Evolutionary conservation across 2,113 vertebrate genomes (phyloP).

Genomic region (Tyrannus savana): DNA sequence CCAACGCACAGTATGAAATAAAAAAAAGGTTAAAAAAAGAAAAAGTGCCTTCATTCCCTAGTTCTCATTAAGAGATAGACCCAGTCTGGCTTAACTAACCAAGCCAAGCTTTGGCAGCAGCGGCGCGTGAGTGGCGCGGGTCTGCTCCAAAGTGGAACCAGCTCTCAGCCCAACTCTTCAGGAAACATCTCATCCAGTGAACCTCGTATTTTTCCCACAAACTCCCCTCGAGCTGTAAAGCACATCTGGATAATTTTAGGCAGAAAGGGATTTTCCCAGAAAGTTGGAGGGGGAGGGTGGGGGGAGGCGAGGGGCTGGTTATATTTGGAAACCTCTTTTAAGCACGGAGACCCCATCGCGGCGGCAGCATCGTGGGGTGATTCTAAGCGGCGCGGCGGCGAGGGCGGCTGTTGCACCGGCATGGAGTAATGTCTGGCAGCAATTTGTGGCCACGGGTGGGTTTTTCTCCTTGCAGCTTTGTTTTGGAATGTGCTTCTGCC

Average conservation of each 20-base stretch:
- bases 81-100: neutral
- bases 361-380: neutral
- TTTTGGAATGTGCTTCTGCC: neutral
- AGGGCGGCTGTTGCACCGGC: neutral
- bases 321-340: constrained; percentile 44
- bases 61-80: constrained; percentile 43
- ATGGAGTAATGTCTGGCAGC: neutral
- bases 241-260: constrained; percentile 68
- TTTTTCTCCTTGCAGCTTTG: neutral
- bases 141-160: constrained; percentile 47
- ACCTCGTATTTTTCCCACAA: constrained; percentile 59
- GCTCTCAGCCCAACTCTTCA: constrained; percentile 34
- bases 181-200: constrained; percentile 61
- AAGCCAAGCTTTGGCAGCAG: neutral
- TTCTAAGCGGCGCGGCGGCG: accelerated
- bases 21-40: neutral
- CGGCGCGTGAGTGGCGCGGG: neutral
- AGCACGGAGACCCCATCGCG: neutral
- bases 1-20: neutral
- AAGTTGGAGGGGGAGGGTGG: neutral
- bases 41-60: neutral
- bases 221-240: constrained; percentile 54
- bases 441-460: neutral
- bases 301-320: neutral
- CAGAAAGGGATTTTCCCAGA: constrained; percentile 68